Evolutionary conservation across 2,113 vertebrate genomes (phyloP), one percentile per base, ranked within the genome.

Genomic region (Mormoops blainvillei): DNA sequence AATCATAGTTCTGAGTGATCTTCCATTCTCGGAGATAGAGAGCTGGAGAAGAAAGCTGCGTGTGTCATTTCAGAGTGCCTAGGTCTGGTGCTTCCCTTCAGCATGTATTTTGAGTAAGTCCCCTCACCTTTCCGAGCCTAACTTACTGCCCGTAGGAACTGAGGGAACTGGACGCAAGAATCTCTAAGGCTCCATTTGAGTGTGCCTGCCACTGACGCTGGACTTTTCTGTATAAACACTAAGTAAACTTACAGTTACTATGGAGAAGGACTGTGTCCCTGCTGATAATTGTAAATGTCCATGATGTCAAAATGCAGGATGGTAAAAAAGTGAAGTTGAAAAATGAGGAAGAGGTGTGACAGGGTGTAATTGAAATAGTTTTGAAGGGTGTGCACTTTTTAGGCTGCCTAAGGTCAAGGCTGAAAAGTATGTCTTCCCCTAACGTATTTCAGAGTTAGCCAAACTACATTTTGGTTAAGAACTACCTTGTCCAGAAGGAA

Each of bases 311-410:
- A 97, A 96, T 90, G 90, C 94, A 95, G 95, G 74, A 84, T 0
- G 10, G 89, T 82, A 95, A 98, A 97, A 97, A 96, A 97, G 98
- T 97, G 97, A 98, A 98, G 97, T 98, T 98, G 96, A 98, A 98
- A 97, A 98, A 98, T 98, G 98, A 98, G 98, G 98, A 99, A 98
- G 98, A 95, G 98, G 96, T 86, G 95, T 96, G 97, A 97, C 94
- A 96, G 98, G 97, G 96, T 85, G 3, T 88, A 96, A 96, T 91
- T 97, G 95, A 87, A 94, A 96, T 98, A 90, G 58, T 98, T 98
- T 97, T 98, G 96, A 98, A 96, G 98, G 96, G 88, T 95, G 97
- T 98, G 94, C 41, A 91, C 90, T 98, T 98, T 94, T 98, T 97
- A 98, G 88, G 95, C 85, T 98, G 87, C 78, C 38, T 94, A 94